Conservation (phyloP, 2,797 vertebrate genomes). For the Glyptemys insculpta region DNA sequence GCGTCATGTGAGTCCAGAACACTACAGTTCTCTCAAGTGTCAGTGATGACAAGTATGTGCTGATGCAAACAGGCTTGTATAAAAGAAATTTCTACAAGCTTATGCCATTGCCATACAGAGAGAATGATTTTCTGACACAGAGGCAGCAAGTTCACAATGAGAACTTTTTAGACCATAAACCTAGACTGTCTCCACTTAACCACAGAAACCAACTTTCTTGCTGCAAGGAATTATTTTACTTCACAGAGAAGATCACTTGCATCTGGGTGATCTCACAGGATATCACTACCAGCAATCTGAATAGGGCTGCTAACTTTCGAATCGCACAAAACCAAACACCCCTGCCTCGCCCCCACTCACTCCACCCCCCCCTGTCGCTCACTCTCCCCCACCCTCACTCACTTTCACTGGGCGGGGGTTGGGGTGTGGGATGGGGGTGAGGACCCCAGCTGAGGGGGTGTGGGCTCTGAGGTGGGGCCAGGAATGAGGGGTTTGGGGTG, state of each 20-base stretch:
- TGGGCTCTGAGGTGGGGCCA: too few species aligned
- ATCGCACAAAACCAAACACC: too few species aligned
- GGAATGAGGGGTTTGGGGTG: too few species aligned
- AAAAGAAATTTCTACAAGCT: background rate
- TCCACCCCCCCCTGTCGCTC: too few species aligned
- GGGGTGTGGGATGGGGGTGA: too few species aligned
- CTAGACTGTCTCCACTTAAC: background rate
- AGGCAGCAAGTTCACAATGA: background rate
- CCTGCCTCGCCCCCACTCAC: too few species aligned
- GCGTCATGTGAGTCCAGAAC: background rate
- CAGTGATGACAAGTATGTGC: background rate
- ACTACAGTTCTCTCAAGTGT: background rate
- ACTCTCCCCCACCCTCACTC: too few species aligned
- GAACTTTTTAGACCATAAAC: fast-evolving
- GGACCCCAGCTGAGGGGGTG: too few species aligned
- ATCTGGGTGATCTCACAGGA: background rate
- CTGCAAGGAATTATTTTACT: background rate
- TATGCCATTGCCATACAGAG: fast-evolving
- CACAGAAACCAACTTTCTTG: background rate
- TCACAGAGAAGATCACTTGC: background rate
- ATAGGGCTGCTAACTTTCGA: too few species aligned
- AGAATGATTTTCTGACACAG: background rate
- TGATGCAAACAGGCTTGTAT: background rate
- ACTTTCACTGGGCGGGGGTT: too few species aligned
- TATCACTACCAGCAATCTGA: too few species aligned